Conservation (phyloP, 2,888 invertebrate genomes). For the Cylloceria caligata region DNA sequence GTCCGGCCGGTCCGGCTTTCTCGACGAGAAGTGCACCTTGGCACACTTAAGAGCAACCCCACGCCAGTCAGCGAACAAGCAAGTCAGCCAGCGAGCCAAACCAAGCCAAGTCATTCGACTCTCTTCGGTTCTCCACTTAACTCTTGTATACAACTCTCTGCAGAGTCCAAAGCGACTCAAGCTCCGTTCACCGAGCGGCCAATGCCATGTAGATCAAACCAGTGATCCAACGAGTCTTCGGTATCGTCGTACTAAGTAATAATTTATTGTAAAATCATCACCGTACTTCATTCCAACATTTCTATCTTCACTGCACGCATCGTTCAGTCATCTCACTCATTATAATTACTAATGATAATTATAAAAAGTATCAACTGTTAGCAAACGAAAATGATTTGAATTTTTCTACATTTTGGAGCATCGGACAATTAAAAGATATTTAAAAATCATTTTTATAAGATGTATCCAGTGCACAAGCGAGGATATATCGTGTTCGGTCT, state of each 20-base stretch:
- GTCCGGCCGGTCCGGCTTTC: conserved; percentile 84
- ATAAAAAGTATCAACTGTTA: no score
- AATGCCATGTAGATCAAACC: conserved; percentile 19
- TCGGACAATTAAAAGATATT: no score
- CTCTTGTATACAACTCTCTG: conserved; percentile 18
- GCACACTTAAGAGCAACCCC: conserved; percentile 81
- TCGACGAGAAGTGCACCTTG: conserved; percentile 85
- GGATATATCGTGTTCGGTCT: conserved; percentile 37
- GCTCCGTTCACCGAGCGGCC: conserved; percentile 40
- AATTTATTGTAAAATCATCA: not conserved
- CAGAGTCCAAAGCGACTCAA: conserved; percentile 21
- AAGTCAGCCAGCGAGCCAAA: not conserved
- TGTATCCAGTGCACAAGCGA: no score
- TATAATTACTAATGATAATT: no score
- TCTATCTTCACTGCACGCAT: not conserved
- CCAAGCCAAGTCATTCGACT: conserved; percentile 50
- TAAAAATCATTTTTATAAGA: no score
- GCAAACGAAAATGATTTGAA: no score
- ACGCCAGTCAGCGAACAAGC: conserved; percentile 54
- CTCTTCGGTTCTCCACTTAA: conserved; percentile 52
- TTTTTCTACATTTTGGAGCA: no score
- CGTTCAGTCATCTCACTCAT: no score
- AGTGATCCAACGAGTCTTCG: not conserved
- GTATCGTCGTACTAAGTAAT: no score
- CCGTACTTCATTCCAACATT: not conserved